Evolutionary conservation across 2,797 vertebrate species (phyloP).

Genomic region (Pseudopleuronectes americanus): DNA sequence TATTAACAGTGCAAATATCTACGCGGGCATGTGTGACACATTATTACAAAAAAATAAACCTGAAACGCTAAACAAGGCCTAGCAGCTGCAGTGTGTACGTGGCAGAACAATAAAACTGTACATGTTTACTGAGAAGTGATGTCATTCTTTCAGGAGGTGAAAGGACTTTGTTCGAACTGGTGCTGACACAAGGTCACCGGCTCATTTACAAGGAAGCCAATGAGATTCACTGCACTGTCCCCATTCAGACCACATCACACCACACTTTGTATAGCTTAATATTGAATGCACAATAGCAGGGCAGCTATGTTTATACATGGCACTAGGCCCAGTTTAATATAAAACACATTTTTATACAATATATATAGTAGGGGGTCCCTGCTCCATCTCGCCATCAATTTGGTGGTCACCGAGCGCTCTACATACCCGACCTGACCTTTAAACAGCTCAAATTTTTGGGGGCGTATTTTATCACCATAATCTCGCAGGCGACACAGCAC

Average conservation of each 20-base stretch:
- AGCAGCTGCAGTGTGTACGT: conserved; percentile 94
- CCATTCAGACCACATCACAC: too few relatives aligned
- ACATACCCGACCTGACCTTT: conserved; percentile 20
- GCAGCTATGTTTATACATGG: too few relatives aligned
- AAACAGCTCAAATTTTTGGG: conserved; percentile 18
- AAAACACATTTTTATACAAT: too few relatives aligned
- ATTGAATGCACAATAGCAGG: too few relatives aligned
- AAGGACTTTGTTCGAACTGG: too few relatives aligned
- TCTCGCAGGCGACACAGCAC: background rate
- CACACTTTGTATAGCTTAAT: too few relatives aligned
- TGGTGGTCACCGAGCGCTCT: background rate
- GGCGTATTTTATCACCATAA: background rate
- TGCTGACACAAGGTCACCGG: too few relatives aligned
- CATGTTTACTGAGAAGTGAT: conserved; percentile 84
- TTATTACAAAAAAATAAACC: conserved; percentile 70
- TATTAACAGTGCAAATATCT: conserved; percentile 84
- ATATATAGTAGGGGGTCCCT: too few relatives aligned
- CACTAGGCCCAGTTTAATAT: too few relatives aligned
- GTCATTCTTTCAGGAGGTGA: conserved; percentile 54
- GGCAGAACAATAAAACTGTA: conserved; percentile 94
- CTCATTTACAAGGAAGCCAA: too few relatives aligned
- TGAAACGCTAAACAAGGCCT: conserved; percentile 90
- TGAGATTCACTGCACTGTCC: too few relatives aligned
- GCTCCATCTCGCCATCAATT: too few relatives aligned
- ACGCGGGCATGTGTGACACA: conserved; percentile 94